Evolutionary conservation across 2,888 invertebrate species (phyloP).

Genomic region (Teleogryllus oceanicus): DNA sequence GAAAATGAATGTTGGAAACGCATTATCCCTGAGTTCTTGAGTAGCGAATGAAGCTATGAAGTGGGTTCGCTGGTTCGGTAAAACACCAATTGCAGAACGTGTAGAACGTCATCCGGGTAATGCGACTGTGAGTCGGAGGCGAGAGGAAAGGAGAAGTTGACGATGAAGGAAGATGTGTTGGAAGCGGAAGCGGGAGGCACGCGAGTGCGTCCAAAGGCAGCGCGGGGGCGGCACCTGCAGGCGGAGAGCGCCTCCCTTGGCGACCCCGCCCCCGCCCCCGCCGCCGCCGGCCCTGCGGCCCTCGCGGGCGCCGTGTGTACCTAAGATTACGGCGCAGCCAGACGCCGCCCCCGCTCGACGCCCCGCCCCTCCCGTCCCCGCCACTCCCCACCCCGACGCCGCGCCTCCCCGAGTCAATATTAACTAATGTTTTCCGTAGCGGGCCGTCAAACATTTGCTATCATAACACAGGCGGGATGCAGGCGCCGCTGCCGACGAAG

Average conservation of each 20-base stretch:
- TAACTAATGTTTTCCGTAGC: slow-evolving; percentile 34
- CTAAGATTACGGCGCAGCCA: not conserved
- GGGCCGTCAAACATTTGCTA: slow-evolving; percentile 33
- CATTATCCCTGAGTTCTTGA: too few species aligned
- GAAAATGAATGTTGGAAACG: too few species aligned
- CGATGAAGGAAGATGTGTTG: too few species aligned
- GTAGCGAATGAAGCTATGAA: too few species aligned
- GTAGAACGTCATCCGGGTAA: too few species aligned
- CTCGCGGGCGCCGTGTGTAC: not conserved
- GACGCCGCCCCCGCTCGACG: not conserved
- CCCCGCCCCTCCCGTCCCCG: not conserved
- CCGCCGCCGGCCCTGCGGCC: not conserved
- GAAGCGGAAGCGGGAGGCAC: not conserved
- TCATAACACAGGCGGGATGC: slow-evolving; percentile 30
- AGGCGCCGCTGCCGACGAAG: not conserved
- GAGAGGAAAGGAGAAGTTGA: too few species aligned
- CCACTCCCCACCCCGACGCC: slow-evolving; percentile 21
- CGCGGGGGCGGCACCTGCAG: too few species aligned
- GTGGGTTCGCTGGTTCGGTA: too few species aligned
- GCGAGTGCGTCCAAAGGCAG: not conserved
- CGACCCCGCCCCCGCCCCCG: not conserved
- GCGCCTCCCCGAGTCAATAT: slow-evolving; percentile 33
- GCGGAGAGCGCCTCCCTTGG: not conserved
- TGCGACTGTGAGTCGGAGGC: too few species aligned
- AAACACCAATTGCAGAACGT: too few species aligned